Conservation (phyloP, 2,888 invertebrate species). For the Hedya salicella region DNA sequence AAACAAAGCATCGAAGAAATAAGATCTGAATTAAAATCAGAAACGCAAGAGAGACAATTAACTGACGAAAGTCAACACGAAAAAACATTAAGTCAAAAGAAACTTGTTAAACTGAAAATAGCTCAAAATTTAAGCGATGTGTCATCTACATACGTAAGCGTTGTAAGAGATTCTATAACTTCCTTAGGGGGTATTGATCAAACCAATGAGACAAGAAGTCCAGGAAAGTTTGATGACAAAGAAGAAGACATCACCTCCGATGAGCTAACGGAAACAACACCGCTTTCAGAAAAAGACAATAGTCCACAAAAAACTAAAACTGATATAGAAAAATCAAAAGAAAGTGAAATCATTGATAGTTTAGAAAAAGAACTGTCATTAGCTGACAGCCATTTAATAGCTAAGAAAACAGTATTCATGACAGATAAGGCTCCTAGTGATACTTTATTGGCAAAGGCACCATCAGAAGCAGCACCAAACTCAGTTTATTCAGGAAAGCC, state of each 20-base stretch:
- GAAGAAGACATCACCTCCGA: conserved; percentile 28
- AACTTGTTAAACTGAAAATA: background rate
- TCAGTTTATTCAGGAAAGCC: conserved; percentile 14
- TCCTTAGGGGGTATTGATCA: background rate
- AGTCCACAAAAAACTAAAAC: background rate
- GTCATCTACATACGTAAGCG: background rate
- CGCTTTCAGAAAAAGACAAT: conserved; percentile 17
- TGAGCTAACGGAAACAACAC: conserved; percentile 22
- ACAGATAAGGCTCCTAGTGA: background rate
- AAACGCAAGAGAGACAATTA: too few species aligned
- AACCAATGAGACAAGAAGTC: background rate
- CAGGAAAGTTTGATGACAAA: conserved; percentile 4
- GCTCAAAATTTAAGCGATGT: background rate
- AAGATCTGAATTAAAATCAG: too few species aligned
- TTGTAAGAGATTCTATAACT: background rate
- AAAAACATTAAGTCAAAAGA: background rate
- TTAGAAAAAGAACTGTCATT: conserved; percentile 9
- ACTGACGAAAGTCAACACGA: too few species aligned
- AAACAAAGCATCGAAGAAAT: too few species aligned
- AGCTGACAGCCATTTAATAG: background rate
- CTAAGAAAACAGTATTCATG: background rate
- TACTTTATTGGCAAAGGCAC: background rate
- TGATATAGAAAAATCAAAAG: background rate
- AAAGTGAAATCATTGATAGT: conserved; percentile 2
- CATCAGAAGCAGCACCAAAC: conserved; percentile 21